Evolutionary conservation across 2,113 vertebrate species (phyloP).

Genomic region (Etheostoma cragini): DNA sequence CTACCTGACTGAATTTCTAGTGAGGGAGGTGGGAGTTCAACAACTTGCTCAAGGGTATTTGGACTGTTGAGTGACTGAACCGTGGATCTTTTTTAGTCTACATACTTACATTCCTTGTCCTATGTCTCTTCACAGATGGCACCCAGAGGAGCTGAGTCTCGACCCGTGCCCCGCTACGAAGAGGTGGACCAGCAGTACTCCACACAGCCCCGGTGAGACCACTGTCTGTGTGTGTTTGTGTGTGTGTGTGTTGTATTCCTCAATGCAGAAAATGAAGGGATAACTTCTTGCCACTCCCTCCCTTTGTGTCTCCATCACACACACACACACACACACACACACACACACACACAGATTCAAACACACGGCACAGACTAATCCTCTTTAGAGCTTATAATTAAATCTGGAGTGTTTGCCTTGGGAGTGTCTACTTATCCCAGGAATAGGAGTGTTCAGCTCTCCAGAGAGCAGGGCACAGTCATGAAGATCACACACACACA

Average conservation of each 20-base stretch:
- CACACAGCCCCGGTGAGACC: constrained; percentile 89
- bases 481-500: constrained; percentile 55
- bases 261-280: constrained; percentile 53
- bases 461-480: constrained; percentile 66
- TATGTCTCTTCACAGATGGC: constrained; percentile 85
- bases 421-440: constrained; percentile 81
- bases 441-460: constrained; percentile 80
- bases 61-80: not conserved
- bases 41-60: not conserved
- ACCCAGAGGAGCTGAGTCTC: constrained; percentile 87
- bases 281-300: constrained; percentile 51
- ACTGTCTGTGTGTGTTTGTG: not conserved
- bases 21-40: not conserved
- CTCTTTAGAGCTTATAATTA: constrained; percentile 85
- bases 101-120: not conserved
- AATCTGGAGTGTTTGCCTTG: constrained; percentile 86
- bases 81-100: not conserved
- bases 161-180: constrained; percentile 83
- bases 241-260: constrained; percentile 13
- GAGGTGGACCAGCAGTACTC: constrained; percentile 88
- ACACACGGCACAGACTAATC: constrained; percentile 74
- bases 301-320: constrained; percentile 59
- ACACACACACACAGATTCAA: constrained; percentile 43
- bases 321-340: constrained; percentile 46
- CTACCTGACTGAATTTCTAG: constrained; percentile 5